A percentile compares a stretch with the other conserved stretches of the same genome.
These are phyloP conservation scores for Lanistes nyassanus DNA, from an alignment of 1,140 invertebrate species.

Conservation along the genomic window DNA sequence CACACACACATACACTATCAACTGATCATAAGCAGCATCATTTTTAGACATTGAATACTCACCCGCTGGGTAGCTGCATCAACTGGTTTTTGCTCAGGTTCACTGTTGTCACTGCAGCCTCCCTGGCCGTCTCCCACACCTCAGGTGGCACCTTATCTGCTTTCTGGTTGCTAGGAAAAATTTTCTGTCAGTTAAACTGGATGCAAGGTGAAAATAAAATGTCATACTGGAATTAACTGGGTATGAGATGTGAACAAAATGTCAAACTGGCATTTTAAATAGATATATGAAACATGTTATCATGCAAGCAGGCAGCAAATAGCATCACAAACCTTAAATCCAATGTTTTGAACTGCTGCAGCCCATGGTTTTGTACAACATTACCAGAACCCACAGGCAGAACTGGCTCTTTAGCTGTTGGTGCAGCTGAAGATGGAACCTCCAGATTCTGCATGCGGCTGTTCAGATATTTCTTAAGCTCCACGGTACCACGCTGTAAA, in stretches of 20 bases:
- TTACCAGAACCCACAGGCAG: constrained; percentile 47
- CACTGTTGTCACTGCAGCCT: constrained; percentile 78
- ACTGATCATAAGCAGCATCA: background rate
- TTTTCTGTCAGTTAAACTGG: background rate
- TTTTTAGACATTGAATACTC: constrained; percentile 47
- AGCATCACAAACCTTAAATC: constrained; percentile 65
- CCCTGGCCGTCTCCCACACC: constrained; percentile 76
- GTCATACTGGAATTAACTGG: too few relatives aligned
- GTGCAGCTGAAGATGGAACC: constrained; percentile 25
- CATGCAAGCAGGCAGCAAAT: background rate
- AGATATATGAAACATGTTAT: too few relatives aligned
- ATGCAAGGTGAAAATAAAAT: too few relatives aligned
- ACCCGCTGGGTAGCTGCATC: constrained; percentile 76
- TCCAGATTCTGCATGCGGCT: constrained; percentile 69
- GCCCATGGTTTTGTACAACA: constrained; percentile 69
- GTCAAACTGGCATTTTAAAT: too few relatives aligned
- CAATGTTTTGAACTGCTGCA: constrained; percentile 78
- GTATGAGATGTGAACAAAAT: too few relatives aligned
- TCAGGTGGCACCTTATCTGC: constrained; percentile 70
- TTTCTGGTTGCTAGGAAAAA: constrained; percentile 5
- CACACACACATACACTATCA: too few relatives aligned
- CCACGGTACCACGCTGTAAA: constrained; percentile 77
- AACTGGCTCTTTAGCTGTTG: constrained; percentile 39
- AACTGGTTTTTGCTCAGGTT: constrained; percentile 86
- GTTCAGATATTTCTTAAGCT: constrained; percentile 82